Conservation (phyloP, 2,797 vertebrate species). For the Phyllotis vaccarum region DNA sequence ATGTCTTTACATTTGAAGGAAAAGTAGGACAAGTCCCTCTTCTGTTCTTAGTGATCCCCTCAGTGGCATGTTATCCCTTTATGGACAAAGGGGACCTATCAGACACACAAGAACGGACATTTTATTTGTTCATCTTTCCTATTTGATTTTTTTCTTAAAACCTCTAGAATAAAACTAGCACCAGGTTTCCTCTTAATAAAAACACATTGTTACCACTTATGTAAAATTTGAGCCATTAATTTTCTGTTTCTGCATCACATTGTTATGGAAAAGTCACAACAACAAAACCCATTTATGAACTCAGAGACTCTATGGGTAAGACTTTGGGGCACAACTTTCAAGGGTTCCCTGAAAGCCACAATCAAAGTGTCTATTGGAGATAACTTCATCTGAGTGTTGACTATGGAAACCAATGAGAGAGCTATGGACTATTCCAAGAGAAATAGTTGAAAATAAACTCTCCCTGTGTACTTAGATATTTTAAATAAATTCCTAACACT, state of each 20-base stretch:
- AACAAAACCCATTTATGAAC: background rate
- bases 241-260: background rate
- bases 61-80: background rate
- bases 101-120: background rate
- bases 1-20: constrained; percentile 5
- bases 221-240: background rate
- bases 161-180: background rate
- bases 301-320: background rate
- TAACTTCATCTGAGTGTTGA: background rate
- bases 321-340: background rate
- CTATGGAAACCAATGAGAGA: background rate
- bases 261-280: background rate
- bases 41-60: background rate
- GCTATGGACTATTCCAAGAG: no score
- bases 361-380: background rate
- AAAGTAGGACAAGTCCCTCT: background rate
- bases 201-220: background rate
- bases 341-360: background rate
- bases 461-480: background rate
- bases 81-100: background rate
- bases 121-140: background rate
- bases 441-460: background rate
- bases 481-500: background rate
- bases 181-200: background rate
- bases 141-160: background rate